Base-by-base conservation (phyloP, 1,140 invertebrate genomes). In the Armadillidium nasatum region DNA sequence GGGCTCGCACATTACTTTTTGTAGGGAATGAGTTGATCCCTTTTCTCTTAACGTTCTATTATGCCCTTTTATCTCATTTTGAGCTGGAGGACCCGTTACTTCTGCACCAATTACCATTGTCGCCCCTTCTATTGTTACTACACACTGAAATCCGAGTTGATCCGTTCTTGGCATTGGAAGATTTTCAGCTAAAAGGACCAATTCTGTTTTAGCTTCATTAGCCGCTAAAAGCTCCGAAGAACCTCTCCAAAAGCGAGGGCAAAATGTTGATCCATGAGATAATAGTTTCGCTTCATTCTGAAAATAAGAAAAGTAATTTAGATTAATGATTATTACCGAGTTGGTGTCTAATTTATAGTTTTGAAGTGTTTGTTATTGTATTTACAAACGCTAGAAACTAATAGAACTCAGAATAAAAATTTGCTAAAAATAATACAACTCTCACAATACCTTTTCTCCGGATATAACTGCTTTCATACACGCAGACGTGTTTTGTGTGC, bases 121-220 rank as follows among this genome's bases (percentile, higher is more conserved):
- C 10, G 94, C 93, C 44, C 90, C 91, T 86, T 96, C 94, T 78
- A 96, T 94, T 78, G 92, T 92, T 33, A 96, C 91, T 75, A 95
- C 92, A 84, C 95, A 97, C 82, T 95, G 91, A 83, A 95, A 95
- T 15, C 91, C 91, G 94, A 93, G 0, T 90, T 93, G 74, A 90
- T 89, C 82, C 81, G 81, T 72, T 66, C 82, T 68, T 43, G 77
- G 92, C 84, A 93, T 91, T 6, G 94, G 94, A 66, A 96, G 84
- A 85, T 96, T 96, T 83, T 95, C 93, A 43, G 95, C 93, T 84
- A 94, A 92, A 33, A 97, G 87, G 46, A 91, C 87, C 73, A 96
- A 91, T 86, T 95, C 93, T 83, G 94, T 94, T 6, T 91, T 90
- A 33, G 95, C 92, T 84, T 93, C 93, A 81, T 95, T 94, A 0